Conservation (phyloP, 2,113 vertebrate species). For the Aviceda subcristata region DNA sequence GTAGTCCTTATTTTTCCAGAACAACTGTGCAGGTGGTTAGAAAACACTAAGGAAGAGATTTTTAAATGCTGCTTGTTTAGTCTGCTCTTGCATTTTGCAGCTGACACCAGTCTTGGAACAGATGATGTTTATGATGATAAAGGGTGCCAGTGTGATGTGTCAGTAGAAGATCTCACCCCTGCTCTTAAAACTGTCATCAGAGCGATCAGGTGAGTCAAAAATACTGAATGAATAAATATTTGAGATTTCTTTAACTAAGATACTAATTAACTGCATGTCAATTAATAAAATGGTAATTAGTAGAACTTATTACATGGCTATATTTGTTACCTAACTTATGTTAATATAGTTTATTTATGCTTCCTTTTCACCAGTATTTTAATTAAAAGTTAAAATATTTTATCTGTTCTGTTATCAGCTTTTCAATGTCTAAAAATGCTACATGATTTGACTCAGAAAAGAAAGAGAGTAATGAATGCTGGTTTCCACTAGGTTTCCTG, state of each 20-base stretch:
- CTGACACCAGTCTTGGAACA: conserved; percentile 83
- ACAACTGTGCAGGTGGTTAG: neutral
- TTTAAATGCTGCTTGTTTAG: neutral
- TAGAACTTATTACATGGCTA: neutral
- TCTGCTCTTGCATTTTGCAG: conserved; percentile 71
- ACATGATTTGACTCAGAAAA: neutral
- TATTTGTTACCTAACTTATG: neutral
- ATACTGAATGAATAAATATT: neutral
- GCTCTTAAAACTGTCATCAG: conserved; percentile 92
- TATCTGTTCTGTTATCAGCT: neutral
- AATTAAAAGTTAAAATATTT: neutral
- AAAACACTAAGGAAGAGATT: neutral
- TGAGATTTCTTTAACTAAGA: neutral
- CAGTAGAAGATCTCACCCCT: conserved; percentile 91
- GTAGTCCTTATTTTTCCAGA: neutral
- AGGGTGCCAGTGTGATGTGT: conserved; percentile 95
- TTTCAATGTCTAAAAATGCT: neutral
- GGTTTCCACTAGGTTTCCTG: neutral
- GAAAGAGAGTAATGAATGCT: neutral
- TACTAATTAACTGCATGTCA: neutral
- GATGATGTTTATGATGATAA: conserved; percentile 92
- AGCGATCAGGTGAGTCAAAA: conserved; percentile 87
- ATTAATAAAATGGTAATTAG: neutral
- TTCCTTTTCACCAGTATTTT: neutral
- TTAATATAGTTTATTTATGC: neutral